Base-by-base conservation (phyloP, 2,113 vertebrate species). In the Cebidichthys violaceus region DNA sequence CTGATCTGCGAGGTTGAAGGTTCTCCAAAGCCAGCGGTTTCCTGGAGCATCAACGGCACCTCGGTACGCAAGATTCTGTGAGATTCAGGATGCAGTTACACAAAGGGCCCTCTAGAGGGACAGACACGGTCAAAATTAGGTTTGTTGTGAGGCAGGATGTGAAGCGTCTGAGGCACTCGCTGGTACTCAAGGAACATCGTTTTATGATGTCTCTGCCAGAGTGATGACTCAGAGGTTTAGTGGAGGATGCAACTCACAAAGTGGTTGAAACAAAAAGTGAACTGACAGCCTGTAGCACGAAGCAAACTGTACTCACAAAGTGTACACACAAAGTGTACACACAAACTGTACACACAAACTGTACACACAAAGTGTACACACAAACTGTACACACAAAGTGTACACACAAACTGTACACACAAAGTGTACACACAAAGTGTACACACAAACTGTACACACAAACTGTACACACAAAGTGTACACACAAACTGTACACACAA, bases 1-100 rank as follows among this genome's bases (percentile, higher is more conserved):
- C 92, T 99, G 84, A 93, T 91, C 77, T 99, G 98, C 79, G 95
- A 96, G 0, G 97, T 96, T 71, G 97, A 99, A 92, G 98, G 98
- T 67, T 98, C 95, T 85, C 98, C 98, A 3, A 97, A 97, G 76
- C 98, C 98, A 77, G 92, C 91, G 45, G 97, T 99, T 75, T 95
- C 96, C 50, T 99, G 98, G 97, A 97, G 95, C 91, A 93, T 97
- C 93, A 97, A 97, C 0, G 96, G 96, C 77, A 97, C 94, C 0
- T 93, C 93, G 81, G 95, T 96, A 96, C 47, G 18, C 47, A 18
- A 55, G 54, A 55, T n/a, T 55, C 45, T 47, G 13, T 55, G 3
- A 55, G 54, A 24, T 55, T 20, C n/a, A 1, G 9, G 13, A 55
- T 11, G 4, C 59, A 61, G 13, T 31, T 17, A 18, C 6, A 15